These are phyloP conservation scores for Drepana arcuata DNA, from an alignment of 1,140 invertebrate genomes.

Conservation along the genomic window DNA sequence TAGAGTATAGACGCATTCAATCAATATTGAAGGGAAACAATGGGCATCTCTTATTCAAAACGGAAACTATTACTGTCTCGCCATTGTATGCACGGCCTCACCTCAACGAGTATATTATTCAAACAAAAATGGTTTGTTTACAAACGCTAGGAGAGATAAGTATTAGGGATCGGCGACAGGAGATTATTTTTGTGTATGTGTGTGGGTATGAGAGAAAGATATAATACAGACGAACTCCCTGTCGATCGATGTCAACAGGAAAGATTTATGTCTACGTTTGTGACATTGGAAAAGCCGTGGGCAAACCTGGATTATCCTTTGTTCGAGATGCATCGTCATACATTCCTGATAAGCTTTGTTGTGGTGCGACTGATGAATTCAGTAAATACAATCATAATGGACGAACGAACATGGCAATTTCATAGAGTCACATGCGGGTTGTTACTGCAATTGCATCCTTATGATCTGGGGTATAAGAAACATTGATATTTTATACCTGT, in stretches of 20 bases:
- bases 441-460: too few species aligned
- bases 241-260: constrained; percentile 46
- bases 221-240: constrained; percentile 24
- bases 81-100: constrained; percentile 61
- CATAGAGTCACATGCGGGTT: constrained; percentile 21
- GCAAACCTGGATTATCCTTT: constrained; percentile 57
- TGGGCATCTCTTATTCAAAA: constrained; percentile 63
- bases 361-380: background rate
- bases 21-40: constrained; percentile 62
- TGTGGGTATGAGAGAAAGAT: constrained; percentile 28
- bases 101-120: constrained; percentile 56
- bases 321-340: constrained; percentile 30
- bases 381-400: constrained; percentile 1
- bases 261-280: constrained; percentile 58
- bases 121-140: constrained; percentile 65
- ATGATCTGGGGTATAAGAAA: too few species aligned
- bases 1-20: constrained; percentile 45
- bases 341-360: constrained; percentile 26
- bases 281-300: constrained; percentile 45
- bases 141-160: constrained; percentile 44
- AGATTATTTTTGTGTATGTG: constrained; percentile 25
- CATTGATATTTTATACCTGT: too few species aligned
- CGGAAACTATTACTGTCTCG: constrained; percentile 64
- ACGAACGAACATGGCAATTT: constrained; percentile 9
- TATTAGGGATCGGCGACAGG: constrained; percentile 41